Evolutionary conservation across 2,113 vertebrate species (phyloP), one percentile per base, ranked within the genome.

Genomic region (Odontophorus gujanensis): DNA sequence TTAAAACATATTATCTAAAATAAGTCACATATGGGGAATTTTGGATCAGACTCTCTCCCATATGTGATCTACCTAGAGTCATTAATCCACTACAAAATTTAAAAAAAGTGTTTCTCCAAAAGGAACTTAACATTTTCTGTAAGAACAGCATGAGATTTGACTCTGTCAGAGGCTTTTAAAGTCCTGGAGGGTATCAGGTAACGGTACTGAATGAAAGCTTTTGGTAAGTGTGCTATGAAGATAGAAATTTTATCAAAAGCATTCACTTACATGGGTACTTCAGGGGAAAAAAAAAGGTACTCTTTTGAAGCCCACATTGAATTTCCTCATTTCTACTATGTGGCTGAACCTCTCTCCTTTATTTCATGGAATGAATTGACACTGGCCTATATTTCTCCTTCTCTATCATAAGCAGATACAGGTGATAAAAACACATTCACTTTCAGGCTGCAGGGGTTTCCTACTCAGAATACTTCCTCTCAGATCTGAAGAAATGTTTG

Each of bases 381-480:
- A n/a, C 53, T 92, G 81, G 79, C 85, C 65, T 89, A 48, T 78
- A 81, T 87, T 84, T 81, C 48, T 90, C 28, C 89, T 74, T 43
- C 81, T 63, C 86, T 78, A 47, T 58, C 69, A 20, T 76, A 83
- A 58, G 57, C 25, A 53, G 66, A 78, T 73, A 22, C 20, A 51
- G 42, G 55, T 63, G 53, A 71, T 89, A 82, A 74, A 78, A 85
- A 25, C 16, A 19, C 38, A 42, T 36, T 78, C 66, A 19, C 43
- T 63, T 40, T 28, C 51, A 77, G 24, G 28, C 55, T 89, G 55
- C 48, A 63, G 61, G 78, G 24, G 6, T 58, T 78, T 78, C 48
- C 48, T 36, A 9, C 43, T 74, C 55, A n/a, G n/a, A 85, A 57
- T 22, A 58, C 24, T 63, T 74, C 85, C 55, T 86, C 66, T 43